Percentiles rank a stretch among this genome's conserved stretches.
These are phyloP conservation scores for Momotus momota DNA, from an alignment of 2,797 vertebrate genomes.

Conservation along the genomic window DNA sequence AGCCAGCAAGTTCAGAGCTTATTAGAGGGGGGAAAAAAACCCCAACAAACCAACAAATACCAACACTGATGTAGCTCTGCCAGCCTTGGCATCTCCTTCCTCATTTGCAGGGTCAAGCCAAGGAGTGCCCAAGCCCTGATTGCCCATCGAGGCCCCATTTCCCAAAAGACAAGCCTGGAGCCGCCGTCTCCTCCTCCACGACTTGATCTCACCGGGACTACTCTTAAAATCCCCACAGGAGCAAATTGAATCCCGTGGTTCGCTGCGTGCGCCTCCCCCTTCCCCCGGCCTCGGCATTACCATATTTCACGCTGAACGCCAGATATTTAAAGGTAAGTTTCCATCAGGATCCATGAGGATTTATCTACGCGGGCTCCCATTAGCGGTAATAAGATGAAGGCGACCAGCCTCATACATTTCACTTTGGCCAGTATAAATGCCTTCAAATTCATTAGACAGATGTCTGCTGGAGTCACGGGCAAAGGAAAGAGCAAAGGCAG, in stretches of 20 bases:
- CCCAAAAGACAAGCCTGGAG: background rate
- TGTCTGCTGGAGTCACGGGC: background rate
- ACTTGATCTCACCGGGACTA: rapidly evolving
- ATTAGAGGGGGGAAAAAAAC: background rate
- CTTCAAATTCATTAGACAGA: slow-evolving; percentile 26
- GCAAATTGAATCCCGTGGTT: background rate
- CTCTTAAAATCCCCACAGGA: background rate
- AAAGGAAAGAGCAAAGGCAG: background rate
- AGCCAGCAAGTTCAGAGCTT: background rate
- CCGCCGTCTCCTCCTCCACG: rapidly evolving
- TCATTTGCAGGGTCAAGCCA: background rate
- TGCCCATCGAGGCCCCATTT: background rate
- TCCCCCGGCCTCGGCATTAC: background rate
- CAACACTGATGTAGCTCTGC: background rate
- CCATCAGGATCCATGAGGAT: slow-evolving; percentile 58
- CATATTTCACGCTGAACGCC: background rate
- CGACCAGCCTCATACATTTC: slow-evolving; percentile 59
- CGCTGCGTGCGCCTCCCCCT: background rate
- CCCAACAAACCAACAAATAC: background rate
- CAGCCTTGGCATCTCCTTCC: background rate
- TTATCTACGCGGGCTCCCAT: slow-evolving; percentile 56
- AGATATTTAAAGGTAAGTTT: slow-evolving; percentile 50
- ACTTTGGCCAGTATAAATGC: slow-evolving; percentile 43
- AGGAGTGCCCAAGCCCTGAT: background rate
- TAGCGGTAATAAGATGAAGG: slow-evolving; percentile 66